phyloP scores from a whole-genome alignment of 1,140 invertebrate genomes.

The Hyphantria cunea region DNA sequence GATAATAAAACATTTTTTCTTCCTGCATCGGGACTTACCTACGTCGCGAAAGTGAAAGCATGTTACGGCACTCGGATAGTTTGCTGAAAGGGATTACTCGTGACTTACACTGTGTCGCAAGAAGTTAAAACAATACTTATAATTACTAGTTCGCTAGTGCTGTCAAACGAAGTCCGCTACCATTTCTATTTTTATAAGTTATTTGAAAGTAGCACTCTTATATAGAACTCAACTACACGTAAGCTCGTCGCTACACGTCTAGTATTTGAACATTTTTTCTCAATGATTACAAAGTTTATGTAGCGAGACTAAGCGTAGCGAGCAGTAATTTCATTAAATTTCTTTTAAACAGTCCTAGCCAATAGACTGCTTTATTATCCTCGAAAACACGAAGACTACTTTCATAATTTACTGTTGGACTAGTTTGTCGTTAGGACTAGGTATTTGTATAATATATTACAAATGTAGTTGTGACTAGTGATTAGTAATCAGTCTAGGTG shows the following conservation, averaged over 20 bases:
- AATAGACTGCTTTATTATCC: too few species aligned
- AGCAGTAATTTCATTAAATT: too few species aligned
- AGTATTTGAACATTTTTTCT: too few species aligned
- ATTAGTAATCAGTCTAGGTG: constrained; percentile 2
- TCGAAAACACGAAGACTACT: not conserved
- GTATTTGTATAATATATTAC: constrained; percentile 11
- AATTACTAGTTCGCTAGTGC: constrained; percentile 3
- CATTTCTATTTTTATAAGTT: not conserved
- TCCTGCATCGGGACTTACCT: constrained; percentile 38
- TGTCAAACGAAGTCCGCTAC: not conserved
- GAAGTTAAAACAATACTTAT: constrained; percentile 7
- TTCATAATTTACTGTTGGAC: constrained; percentile 9
- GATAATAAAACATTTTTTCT: constrained; percentile 60
- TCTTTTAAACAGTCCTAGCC: too few species aligned
- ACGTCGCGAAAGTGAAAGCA: constrained; percentile 66
- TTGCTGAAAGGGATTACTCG: constrained; percentile 13
- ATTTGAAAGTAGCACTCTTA: not conserved
- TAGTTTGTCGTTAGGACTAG: not conserved
- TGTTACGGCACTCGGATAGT: constrained; percentile 15
- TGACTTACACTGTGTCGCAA: not conserved
- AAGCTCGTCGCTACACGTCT: too few species aligned
- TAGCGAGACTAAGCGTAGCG: too few species aligned
- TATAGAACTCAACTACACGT: too few species aligned
- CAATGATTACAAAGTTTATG: too few species aligned
- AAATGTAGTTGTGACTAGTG: constrained; percentile 2